Base-by-base conservation (phyloP, 2,113 vertebrate genomes). In the Uria lomvia region DNA sequence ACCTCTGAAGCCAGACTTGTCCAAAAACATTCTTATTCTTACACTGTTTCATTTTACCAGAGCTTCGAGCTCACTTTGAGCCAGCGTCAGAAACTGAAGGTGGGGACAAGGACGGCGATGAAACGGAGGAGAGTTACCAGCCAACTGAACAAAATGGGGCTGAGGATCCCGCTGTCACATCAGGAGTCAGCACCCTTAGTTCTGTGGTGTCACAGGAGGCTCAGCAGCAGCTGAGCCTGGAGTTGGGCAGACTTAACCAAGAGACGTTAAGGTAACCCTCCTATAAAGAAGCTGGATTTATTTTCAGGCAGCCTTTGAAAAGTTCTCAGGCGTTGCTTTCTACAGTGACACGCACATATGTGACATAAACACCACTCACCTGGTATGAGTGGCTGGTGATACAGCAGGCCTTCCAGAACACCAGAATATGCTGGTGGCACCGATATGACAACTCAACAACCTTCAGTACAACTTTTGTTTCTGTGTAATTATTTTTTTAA, bases 21-120 rank as follows among this genome's bases (percentile, higher is more conserved):
- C 15, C 2, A 40, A 58, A 88, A 40, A 27, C 14, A 24, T 5
- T 23, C 52, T 52, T 43, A 3, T 16, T 49, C 53, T 76, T 78
- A 17, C 40, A 34, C 27, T 18, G 19, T 13, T 96, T 88, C 50
- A 32, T 92, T 80, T 67, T n/a, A 22, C 36, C 95, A 99, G 99
- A 99, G 97, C 98, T 99, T 86, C 98, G 78, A 92, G 97, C 98
- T 81, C 99, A 99, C 97, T 99, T 99, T 52, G 99, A 99, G 63
- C 98, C 99, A 15, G 96, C 98, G 1, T 99, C 98, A 6, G 99
- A 99, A 96, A 98, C 97, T 0, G 99, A 99, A 94, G 98, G 98
- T 15, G 98, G 97, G 5, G 98, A 99, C 62, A 99, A 99, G 89
- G 99, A 99, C 0, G n/a, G 65, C 1, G 98, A 98, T 3, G 98